Conservation (phyloP, 2,113 vertebrate genomes). For the Xenus cinereus region DNA sequence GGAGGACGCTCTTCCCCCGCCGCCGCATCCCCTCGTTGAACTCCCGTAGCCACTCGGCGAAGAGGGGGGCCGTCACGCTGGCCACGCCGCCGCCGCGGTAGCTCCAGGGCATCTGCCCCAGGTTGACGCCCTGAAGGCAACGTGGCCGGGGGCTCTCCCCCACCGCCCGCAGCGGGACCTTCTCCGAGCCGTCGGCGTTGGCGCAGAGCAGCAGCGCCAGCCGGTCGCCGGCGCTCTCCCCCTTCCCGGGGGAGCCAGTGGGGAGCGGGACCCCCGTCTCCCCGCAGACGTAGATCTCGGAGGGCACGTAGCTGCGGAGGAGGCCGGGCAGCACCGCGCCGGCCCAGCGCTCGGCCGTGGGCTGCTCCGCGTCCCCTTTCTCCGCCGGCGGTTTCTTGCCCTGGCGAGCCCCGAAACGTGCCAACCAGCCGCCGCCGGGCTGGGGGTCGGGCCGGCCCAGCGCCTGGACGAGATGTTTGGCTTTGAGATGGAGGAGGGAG, state of each 20-base stretch:
- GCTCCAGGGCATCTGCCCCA: constrained; percentile 7
- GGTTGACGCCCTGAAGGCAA: not conserved
- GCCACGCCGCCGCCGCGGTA: not conserved
- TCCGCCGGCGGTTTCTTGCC: not conserved
- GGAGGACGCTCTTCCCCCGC: not conserved
- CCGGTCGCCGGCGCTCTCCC: fast-evolving
- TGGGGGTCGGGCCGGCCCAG: not conserved
- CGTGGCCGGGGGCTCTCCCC: not conserved
- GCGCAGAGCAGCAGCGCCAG: constrained; percentile 42
- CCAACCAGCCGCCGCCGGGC: not conserved
- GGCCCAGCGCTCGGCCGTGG: not conserved
- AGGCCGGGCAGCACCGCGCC: not conserved
- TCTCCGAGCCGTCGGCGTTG: constrained; percentile 34
- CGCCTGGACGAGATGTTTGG: not conserved
- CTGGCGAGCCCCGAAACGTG: not conserved
- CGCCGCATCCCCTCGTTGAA: constrained; percentile 9
- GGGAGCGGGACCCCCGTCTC: not conserved
- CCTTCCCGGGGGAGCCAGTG: not conserved
- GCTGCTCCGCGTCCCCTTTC: not conserved
- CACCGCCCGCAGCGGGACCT: not conserved
- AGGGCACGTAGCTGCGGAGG: not conserved
- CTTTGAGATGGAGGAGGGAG: constrained; percentile 11
- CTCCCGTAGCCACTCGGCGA: constrained; percentile 30
- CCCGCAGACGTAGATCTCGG: not conserved
- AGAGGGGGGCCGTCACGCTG: not conserved